Base-by-base conservation (phyloP, 2,797 vertebrate genomes). In the Chaetophractus vellerosus region DNA sequence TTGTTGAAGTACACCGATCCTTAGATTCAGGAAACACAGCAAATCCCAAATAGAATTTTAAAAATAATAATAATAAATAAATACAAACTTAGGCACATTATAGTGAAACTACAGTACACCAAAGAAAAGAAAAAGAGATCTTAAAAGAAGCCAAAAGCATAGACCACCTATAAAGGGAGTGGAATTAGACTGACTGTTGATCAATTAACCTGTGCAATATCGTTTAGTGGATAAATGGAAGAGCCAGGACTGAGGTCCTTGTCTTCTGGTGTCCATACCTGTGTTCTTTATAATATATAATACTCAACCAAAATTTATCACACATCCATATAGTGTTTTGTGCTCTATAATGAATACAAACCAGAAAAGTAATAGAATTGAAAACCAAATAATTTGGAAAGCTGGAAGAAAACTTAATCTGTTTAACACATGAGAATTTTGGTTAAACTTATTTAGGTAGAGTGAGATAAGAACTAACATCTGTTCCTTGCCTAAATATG, bases 341-440 rank as follows among this genome's bases (percentile, higher is more conserved):
- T 82, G 33, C 38, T 31, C 18, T n/a, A 5, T 90, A 59, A 57
- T 52, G 4, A 80, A 48, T 69, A 26, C 57, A 93, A 90, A 75
- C 23, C 74, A 74, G 64, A 79, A 89, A 93, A 86, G 38, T 23
- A 82, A 50, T 16, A 50, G 9, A 57, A 61, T 63, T 14, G 57
- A 78, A 41, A 24, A 74, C 24, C 31, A 15, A 38, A 31, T 52
- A 69, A 68, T 78, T 84, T 84, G 68, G 52, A 80, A 93, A 90
- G 8, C 68, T 85, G 14, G 31, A 48, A 55, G 36, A 76, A 93
- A 91, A 64, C 26, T 66, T 61, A 63, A 84, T 45, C n/a, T 94
- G 10, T 76, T 88, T 76, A 83, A 93, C 19, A 21, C 71, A 61
- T 24, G 71, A 90, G 88, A 83, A 90, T 69, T 31, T 38, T 18